phyloP scores from a whole-genome alignment of 2,113 vertebrate genomes.

The Smithornis capensis region DNA sequence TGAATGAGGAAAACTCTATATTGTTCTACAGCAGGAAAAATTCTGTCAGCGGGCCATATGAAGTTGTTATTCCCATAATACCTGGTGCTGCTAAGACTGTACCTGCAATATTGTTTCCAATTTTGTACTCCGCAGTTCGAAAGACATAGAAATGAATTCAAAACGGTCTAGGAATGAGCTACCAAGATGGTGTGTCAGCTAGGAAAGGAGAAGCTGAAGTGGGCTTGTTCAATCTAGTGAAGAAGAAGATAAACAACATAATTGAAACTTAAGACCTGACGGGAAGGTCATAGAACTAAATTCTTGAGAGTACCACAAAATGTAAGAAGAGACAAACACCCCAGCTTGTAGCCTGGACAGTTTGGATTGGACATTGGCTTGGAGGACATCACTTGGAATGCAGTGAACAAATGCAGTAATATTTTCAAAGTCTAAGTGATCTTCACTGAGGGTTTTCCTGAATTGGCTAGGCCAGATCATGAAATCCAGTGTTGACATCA shows the following conservation, averaged over 20 bases:
- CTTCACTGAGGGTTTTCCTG: not conserved
- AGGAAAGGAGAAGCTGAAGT: not conserved
- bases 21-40: not conserved
- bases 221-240: not conserved
- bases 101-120: not conserved
- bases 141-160: not conserved
- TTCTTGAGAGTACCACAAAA: not conserved
- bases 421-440: not conserved
- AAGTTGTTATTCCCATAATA: not conserved
- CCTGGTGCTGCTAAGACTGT: not conserved
- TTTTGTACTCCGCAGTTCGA: not conserved
- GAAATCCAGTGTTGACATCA: not conserved
- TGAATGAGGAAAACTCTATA: not conserved
- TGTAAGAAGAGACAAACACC: not conserved
- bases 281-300: not conserved
- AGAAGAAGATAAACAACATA: rapidly evolving
- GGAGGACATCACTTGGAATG: not conserved
- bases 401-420: not conserved
- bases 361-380: not conserved
- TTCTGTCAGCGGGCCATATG: not conserved
- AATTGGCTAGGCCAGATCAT: not conserved
- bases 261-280: not conserved
- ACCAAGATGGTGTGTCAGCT: not conserved
- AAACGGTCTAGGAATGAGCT: not conserved
- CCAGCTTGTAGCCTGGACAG: no score